Base-by-base conservation (phyloP, 1,140 invertebrate species). In the Scaptomyza montana region DNA sequence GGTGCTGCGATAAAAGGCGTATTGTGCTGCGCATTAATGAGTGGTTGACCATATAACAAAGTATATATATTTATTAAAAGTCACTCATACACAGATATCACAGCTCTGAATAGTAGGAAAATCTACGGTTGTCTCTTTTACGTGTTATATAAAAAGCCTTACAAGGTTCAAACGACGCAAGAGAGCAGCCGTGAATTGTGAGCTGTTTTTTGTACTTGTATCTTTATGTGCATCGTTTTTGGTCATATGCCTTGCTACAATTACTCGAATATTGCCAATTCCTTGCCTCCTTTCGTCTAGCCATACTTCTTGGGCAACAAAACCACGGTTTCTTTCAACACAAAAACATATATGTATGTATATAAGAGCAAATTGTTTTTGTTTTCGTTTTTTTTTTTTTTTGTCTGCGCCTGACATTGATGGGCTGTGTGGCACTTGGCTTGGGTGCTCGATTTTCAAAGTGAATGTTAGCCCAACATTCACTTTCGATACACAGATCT, bases 401-500 rank as follows among this genome's bases (percentile, higher is more conserved):
- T 36, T 59, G 33, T 9, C 0, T 55, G 59, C 56, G 66, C 56
- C 62, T 78, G 65, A 71, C 68, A 68, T 63, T 79, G 77, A 84
- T 76, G 77, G 63, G 43, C 78, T 76, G 66, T 51, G 21, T 25
- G 62, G 65, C 50, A 75, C 56, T 71, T 57, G 53, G 39, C 43
- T 56, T 12, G 82, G 49, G 49, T 81, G 78, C 78, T 81, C 78
- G 78, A 81, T 77, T 77, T 84, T 79, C 67, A 51, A 77, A 85
- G 80, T 85, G 80, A 85, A 85, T 76, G 77, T 76, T 85, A 65
- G 53, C 59, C 47, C 80, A 85, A 80, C 73, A 85, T 85, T 85
- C 74, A 85, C 80, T 79, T 80, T 85, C 85, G 59, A 46, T 55
- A 62, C 63, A 45, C 36, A 75, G 77, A 79, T 69, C 73, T 66